Percentiles rank a stretch among this genome's conserved stretches.
phyloP scores from a whole-genome alignment of 2,888 invertebrate genomes.

The Boloria selene region DNA sequence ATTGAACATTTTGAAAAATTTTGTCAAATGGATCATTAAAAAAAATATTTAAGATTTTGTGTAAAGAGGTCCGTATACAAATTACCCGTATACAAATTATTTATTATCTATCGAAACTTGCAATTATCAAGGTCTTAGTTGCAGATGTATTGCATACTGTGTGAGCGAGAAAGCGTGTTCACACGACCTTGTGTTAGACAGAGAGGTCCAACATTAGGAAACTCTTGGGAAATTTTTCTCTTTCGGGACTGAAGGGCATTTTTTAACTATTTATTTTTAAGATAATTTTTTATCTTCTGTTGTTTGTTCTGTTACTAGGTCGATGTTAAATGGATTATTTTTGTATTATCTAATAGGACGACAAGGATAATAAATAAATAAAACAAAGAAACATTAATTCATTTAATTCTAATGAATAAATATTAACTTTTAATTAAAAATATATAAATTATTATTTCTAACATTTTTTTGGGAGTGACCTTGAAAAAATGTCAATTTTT shows the following conservation, averaged over 20 bases:
- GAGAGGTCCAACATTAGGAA: slow-evolving; percentile 74
- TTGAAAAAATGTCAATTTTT: too few relatives aligned
- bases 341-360: slow-evolving; percentile 24
- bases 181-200: slow-evolving; percentile 67
- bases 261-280: slow-evolving; percentile 68
- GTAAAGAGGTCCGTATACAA: slow-evolving; percentile 65
- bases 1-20: slow-evolving; percentile 20
- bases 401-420: background rate
- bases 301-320: slow-evolving; percentile 66
- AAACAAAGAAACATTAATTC: background rate
- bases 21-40: background rate
- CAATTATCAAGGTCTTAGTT: slow-evolving; percentile 80
- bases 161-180: slow-evolving; percentile 63
- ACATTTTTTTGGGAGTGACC: too few relatives aligned
- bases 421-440: background rate
- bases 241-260: slow-evolving; percentile 77
- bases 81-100: slow-evolving; percentile 78
- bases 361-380: background rate
- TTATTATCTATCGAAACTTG: slow-evolving; percentile 82
- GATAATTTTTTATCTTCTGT: slow-evolving; percentile 52
- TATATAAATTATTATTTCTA: too few relatives aligned
- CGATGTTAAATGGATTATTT: slow-evolving; percentile 36
- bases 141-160: slow-evolving; percentile 79
- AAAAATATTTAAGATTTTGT: slow-evolving; percentile 44
- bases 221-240: slow-evolving; percentile 81